Base-by-base conservation (phyloP, 2,888 invertebrate genomes). In the Globia sparganii region DNA sequence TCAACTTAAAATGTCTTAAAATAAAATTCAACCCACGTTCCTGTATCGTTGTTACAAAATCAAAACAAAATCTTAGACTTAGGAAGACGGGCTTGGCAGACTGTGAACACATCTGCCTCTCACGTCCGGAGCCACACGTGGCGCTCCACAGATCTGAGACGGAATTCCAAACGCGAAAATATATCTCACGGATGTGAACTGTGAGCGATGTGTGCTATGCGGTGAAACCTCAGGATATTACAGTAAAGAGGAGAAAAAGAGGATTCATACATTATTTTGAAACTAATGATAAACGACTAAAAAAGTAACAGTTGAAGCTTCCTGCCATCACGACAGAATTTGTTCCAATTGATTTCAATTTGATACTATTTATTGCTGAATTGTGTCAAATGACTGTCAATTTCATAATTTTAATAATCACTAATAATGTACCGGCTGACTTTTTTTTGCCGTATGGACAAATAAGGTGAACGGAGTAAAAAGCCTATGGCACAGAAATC, bases 81-180 rank as follows among this genome's bases (percentile, higher is more conserved):
- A 21, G 61, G 68, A 73, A 72, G 72, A 68, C 78, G 62, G 70
- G 73, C 66, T 61, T 78, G 72, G 69, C 72, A 80, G 77, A 75
- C 82, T 83, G 79, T 86, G 74, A 87, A 80, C 84, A 77, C 86
- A 87, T 83, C 88, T 88, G 86, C 86, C 86, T 83, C 88, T 78
- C 86, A 88, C 86, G 78, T 87, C 84, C 87, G 81, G 74, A 68
- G 28, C 28, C 18, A 85, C 84, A 85, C 82, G 84, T 75, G 72
- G 65, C 37, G 65, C 37, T 37, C 34, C 69, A 37, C 46, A 59
- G 69, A 80, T 61, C 76, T 62, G 58, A 83, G 53, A 67, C 37
- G 53, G 72, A 84, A 81, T 81, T 85, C 70, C 46, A 75, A 85
- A 85, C 69, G 59, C n/a, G 64, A 67, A 78, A 77, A 84, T 81